Conservation (phyloP, 2,797 vertebrate genomes). For the Paedocypris micromegethes region DNA sequence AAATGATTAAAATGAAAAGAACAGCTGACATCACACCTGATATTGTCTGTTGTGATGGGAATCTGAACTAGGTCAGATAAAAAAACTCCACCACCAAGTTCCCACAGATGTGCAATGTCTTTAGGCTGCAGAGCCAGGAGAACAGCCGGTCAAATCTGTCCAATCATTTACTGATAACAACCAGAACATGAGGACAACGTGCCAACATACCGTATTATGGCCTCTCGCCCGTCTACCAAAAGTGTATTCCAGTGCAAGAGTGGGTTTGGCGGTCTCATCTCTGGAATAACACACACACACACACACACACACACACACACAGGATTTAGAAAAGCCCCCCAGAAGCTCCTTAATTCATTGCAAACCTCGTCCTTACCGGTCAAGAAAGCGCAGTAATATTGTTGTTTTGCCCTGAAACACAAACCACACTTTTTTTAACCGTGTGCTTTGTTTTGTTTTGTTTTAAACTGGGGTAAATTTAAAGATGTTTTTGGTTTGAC, state of each 20-base stretch:
- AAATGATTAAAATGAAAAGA: too few species aligned
- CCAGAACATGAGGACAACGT: not conserved
- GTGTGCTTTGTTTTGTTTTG: not conserved
- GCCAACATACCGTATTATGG: slow-evolving; percentile 74
- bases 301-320: not conserved
- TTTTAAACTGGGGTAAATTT: not conserved
- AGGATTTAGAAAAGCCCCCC: not conserved
- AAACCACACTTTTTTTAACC: not conserved
- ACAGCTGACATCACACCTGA: slow-evolving; percentile 65
- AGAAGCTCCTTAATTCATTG: not conserved
- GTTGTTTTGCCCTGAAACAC: slow-evolving; percentile 86
- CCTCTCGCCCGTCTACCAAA: slow-evolving; percentile 85
- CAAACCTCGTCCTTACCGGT: slow-evolving; percentile 75
- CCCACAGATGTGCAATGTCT: slow-evolving; percentile 93
- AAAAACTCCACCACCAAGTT: slow-evolving; percentile 89
- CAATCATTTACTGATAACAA: not conserved
- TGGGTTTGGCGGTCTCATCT: slow-evolving; percentile 87
- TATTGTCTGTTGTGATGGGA: slow-evolving; percentile 74
- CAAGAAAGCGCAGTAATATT: slow-evolving; percentile 86
- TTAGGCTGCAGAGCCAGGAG: slow-evolving; percentile 74
- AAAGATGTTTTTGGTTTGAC: too few species aligned
- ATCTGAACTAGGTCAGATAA: slow-evolving; percentile 85
- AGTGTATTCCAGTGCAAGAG: slow-evolving; percentile 90
- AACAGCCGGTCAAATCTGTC: too few species aligned
- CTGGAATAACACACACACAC: slow-evolving; percentile 56